Evolutionary conservation across 2,888 invertebrate species (phyloP), one percentile per base, ranked within the genome.

Genomic region (Schizaphis graminum): DNA sequence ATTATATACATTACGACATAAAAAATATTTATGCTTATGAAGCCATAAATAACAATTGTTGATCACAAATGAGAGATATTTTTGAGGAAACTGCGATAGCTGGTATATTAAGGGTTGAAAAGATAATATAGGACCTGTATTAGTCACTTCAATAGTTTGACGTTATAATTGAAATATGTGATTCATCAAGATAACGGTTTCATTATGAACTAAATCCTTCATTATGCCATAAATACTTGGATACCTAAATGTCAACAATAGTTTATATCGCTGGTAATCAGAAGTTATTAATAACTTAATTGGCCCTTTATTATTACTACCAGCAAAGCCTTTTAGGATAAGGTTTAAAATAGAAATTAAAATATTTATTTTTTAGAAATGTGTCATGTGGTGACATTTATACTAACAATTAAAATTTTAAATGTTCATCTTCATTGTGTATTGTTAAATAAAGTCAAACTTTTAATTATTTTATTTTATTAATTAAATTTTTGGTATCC

Each of bases 171-270:
- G 57, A 89, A 89, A 61, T 44, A 61, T 44, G 89, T n/a, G 89
- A 89, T 89, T 89, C n/a, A 21, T 21, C 57, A 41, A 57, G 89
- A 89, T 89, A 89, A 57, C 61, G 21, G 61, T 47, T 47, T 61
- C 61, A 44, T 89, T 44, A 28, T 28, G 61, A 28, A 61, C 28
- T 41, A 56, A 61, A 44, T 26, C 61, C 57, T 61, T 28, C 61
- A 61, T 61, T n/a, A 44, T 41, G 28, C 10, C 16, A 89, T 61
- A 49, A 61, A 89, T 47, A 28, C 44, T 89, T 57, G 44, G n/a
- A 77, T 77, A 77, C 35, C 77, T 77, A 77, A 77, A 77, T 35
- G 77, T 77, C 77, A 77, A 77, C 35, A n/a, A 77, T 77, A 35
- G 35, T 35, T 77, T 77, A 77, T 35, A 35, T 35, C 35, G 77